phyloP scores from a whole-genome alignment of 2,113 vertebrate species.

The Corythaixoides concolor region DNA sequence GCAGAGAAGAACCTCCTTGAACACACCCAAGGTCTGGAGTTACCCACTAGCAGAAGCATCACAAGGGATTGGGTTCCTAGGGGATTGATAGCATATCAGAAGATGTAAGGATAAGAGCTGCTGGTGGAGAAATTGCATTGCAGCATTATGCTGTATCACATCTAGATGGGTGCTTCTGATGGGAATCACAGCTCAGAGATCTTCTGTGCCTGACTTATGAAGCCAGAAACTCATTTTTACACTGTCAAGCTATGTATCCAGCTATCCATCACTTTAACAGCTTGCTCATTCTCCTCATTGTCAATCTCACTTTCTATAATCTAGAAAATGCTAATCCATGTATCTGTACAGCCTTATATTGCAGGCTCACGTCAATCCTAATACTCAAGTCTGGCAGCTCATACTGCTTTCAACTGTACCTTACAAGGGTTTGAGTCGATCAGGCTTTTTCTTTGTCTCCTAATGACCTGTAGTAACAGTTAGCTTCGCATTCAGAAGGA shows the following conservation, averaged over 20 bases:
- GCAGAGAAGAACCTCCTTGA: not conserved
- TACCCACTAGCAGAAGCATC: no score
- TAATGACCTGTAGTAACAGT: not conserved
- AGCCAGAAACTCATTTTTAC: not conserved
- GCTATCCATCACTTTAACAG: not conserved
- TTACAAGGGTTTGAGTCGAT: not conserved
- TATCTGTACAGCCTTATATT: not conserved
- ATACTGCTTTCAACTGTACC: not conserved
- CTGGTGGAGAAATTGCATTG: not conserved
- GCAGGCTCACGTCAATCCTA: not conserved
- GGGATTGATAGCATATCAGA: not conserved
- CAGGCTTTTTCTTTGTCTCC: not conserved
- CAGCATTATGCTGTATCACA: not conserved
- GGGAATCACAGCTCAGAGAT: not conserved
- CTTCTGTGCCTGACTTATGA: not conserved
- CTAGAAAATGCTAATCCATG: not conserved
- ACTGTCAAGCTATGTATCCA: no score
- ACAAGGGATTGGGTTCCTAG: not conserved
- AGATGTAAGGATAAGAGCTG: not conserved
- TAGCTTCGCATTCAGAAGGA: not conserved
- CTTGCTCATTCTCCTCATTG: not conserved
- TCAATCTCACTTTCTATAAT: not conserved
- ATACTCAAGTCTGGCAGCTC: not conserved
- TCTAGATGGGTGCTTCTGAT: not conserved
- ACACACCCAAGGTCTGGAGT: no score